Base-by-base conservation (phyloP, 2,797 vertebrate genomes). In the Hyperoplus immaculatus region DNA sequence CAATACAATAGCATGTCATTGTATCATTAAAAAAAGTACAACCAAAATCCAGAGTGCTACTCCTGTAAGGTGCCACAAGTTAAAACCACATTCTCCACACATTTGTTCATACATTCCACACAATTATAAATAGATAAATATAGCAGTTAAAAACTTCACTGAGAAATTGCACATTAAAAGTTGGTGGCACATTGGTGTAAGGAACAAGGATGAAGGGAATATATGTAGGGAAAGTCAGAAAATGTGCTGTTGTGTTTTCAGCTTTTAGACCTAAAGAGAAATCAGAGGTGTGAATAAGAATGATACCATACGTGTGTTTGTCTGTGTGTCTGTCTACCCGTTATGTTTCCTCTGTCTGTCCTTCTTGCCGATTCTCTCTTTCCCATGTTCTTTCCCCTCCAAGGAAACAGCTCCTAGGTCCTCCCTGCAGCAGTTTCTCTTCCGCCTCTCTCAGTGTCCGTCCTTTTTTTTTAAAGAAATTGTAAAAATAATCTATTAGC, bases 381-480 rank as follows among this genome's bases (percentile, higher is more conserved):
- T 55, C 18, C 79, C 68, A 64, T 77, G 72, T 69, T 57, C 59
- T 62, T 56, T 78, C 42, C 58, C 21, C 51, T 29, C 72, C 0
- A 3, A 75, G 12, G 65, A 64, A 67, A 58, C 43, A 0, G n/a
- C 46, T 83, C 29, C 3, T 29, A 29, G 29, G 29, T 29, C 72
- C 46, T 47, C 14, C 46, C 10, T 73, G 15, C 62, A 65, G 49
- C 16, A 1, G 62, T 62, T 75, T 69, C 57, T 73, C 64, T 50
- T 80, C 59, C 39, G 2, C 11, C 10, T 69, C 63, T 79, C 80
- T 69, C 29, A 51, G 50, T 66, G 50, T 75, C 38, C 75, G 43
- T 53, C 21, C 4, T 58, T 59, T 18, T 70, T 16, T 29, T 29
- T 29, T 29, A 29, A 29, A 29, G 29, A 38, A 59, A 51, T 43